A percentile compares a stretch with the other conserved stretches of the same genome.
These are phyloP conservation scores for Phymorhynchus buccinoides DNA, from an alignment of 1,140 invertebrate genomes.

Conservation along the genomic window DNA sequence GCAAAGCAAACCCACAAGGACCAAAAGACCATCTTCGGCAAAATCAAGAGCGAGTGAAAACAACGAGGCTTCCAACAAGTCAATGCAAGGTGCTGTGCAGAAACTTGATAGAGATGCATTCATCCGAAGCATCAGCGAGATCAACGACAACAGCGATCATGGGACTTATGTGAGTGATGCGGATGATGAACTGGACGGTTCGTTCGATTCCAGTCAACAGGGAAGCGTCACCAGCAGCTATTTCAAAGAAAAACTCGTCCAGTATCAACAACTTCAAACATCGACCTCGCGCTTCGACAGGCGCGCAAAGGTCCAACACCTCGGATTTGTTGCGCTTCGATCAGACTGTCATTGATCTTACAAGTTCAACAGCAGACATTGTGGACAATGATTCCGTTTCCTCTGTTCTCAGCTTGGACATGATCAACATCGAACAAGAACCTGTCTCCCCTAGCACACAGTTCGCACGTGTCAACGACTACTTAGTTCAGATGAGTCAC, in stretches of 20 bases:
- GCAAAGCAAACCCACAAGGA: not conserved
- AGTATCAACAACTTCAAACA: not conserved
- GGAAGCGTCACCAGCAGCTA: constrained; percentile 12
- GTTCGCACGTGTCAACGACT: constrained; percentile 2
- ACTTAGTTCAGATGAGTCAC: constrained; percentile 1
- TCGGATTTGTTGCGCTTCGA: not conserved
- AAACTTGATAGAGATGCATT: not conserved
- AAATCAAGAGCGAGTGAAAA: not conserved
- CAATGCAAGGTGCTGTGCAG: not conserved
- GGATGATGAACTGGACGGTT: constrained; percentile 56
- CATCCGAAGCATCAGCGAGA: constrained; percentile 24
- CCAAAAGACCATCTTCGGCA: not conserved
- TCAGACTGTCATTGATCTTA: not conserved
- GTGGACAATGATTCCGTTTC: not conserved
- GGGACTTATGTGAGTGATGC: constrained; percentile 56
- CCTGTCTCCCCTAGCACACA: not conserved
- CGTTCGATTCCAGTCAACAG: constrained; percentile 46
- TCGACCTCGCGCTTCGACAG: too few relatives aligned
- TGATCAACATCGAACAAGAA: constrained; percentile 16
- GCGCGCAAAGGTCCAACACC: too few relatives aligned
- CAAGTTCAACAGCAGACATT: too few relatives aligned
- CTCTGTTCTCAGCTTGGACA: constrained; percentile 13
- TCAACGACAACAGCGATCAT: constrained; percentile 37
- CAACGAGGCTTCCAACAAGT: not conserved
- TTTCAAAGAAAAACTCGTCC: constrained; percentile 12